Percentiles rank a stretch among this genome's conserved stretches.
These are phyloP conservation scores for Aphidius gifuensis DNA, from an alignment of 1,140 invertebrate genomes.

Conservation along the genomic window DNA sequence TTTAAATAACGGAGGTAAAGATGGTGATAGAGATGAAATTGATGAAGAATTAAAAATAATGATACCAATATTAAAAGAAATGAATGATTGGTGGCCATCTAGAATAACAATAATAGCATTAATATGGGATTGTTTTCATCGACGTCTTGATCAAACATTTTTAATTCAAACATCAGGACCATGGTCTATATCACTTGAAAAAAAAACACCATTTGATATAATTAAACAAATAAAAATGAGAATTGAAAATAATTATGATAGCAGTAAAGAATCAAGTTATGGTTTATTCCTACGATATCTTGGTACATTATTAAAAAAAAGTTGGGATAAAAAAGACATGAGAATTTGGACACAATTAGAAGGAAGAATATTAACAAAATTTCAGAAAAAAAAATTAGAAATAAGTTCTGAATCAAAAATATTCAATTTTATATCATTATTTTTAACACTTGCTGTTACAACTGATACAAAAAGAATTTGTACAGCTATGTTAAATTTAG, in stretches of 20 bases:
- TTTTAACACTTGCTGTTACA: conserved; percentile 51
- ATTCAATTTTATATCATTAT: conserved; percentile 53
- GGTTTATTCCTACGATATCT: conserved; percentile 51
- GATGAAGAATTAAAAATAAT: conserved; percentile 49
- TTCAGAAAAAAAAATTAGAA: conserved; percentile 50
- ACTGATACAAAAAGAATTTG: conserved; percentile 48
- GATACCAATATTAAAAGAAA: conserved; percentile 47
- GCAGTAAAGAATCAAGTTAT: conserved; percentile 48
- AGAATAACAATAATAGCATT: conserved; percentile 45
- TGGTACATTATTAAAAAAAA: conserved; percentile 47
- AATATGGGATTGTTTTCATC: conserved; percentile 55
- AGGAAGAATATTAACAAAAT: conserved; percentile 54
- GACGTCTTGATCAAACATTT: conserved; percentile 50
- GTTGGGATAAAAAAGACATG: conserved; percentile 34
- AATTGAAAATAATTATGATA: conserved; percentile 36
- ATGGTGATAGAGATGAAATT: conserved; percentile 43
- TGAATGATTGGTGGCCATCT: conserved; percentile 49
- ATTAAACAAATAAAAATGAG: conserved; percentile 48
- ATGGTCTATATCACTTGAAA: conserved; percentile 47
- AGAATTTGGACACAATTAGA: conserved; percentile 56
- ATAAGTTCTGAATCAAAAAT: conserved; percentile 49
- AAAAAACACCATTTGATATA: conserved; percentile 46
- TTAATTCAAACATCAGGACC: conserved; percentile 46
- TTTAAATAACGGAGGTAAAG: conserved; percentile 43
- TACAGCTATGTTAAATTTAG: conserved; percentile 43